Evolutionary conservation across 2,797 vertebrate genomes (phyloP), one percentile per base, ranked within the genome.

Genomic region (Coranthus polyacanthus): DNA sequence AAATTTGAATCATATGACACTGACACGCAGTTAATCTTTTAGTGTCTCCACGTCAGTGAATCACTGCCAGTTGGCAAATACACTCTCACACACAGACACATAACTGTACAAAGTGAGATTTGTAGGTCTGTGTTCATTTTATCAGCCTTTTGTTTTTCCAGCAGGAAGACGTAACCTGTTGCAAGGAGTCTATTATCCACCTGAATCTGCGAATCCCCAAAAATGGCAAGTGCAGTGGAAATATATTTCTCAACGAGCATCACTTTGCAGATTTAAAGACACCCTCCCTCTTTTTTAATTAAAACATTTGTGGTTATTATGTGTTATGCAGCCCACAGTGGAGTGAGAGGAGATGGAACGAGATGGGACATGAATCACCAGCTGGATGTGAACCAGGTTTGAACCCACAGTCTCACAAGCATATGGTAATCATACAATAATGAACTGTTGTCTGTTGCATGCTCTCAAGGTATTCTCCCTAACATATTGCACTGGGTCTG

Each of bases 11-110:
- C 91, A 86, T 75, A 72, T 18, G 83, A 90, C 89, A 89, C 78
- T 83, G 84, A 83, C 88, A 85, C 70, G 15, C 70, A 56, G 84
- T 93, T 87, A 92, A 93, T 93, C 78, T 89, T 92, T 91, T 51
- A 91, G 79, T 16, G 67, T 61, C 57, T 43, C 69, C 76, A 61
- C 68, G 71, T 77, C 29, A 49, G 65, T 2, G 74, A 85, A 77
- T 87, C 78, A 69, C n/a, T n/a, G n/a, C n/a, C n/a, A n/a, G 72
- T 82, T 84, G 66, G 53, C 61, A 53, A 78, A 89, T 51, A 72
- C 70, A 41, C 37, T 24, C 41, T 41, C 16, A 56, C 37, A 41
- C 42, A 26, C 22, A 26, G 37, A 26, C 69, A 57, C 5, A 18
- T 61, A 54, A 62, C 49, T 29, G 44, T 50, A 63, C 58, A 72